These are phyloP conservation scores for Phrynocephalus versicolor DNA, from an alignment of 2,113 vertebrate genomes.

Conservation along the genomic window DNA sequence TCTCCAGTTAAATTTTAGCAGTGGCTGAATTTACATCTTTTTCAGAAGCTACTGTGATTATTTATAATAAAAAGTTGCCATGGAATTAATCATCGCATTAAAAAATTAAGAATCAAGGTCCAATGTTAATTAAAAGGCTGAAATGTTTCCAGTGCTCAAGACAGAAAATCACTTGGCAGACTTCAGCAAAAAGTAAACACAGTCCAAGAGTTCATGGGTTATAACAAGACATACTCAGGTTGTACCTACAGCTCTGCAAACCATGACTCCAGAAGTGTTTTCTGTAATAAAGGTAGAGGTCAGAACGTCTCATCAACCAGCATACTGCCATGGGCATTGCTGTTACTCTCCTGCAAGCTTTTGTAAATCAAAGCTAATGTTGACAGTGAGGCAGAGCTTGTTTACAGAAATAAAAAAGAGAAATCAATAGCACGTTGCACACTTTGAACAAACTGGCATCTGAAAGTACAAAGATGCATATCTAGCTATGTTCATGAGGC, in stretches of 20 bases:
- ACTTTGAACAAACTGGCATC: background rate
- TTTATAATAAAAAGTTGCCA: background rate
- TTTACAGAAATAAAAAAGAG: background rate
- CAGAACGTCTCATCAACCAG: background rate
- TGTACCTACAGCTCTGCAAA: background rate
- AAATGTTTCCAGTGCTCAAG: background rate
- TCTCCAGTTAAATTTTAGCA: too few relatives aligned
- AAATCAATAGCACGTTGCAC: background rate
- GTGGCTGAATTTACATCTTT: background rate
- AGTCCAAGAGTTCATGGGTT: background rate
- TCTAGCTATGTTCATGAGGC: background rate
- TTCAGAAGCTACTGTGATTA: background rate
- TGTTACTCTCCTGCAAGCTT: background rate
- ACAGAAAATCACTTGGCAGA: background rate
- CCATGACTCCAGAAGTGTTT: conserved; percentile 1
- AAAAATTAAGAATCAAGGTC: background rate
- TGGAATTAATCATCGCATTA: background rate
- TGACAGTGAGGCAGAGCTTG: background rate
- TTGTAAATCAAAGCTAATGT: conserved; percentile 16
- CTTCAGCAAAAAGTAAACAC: background rate
- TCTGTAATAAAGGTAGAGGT: background rate
- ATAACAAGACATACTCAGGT: background rate
- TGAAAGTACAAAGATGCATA: background rate
- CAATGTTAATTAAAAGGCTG: background rate
- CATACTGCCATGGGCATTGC: background rate